Percentiles rank a stretch among this genome's conserved stretches.
These are phyloP conservation scores for Calephelis nemesis DNA, from an alignment of 1,140 invertebrate species.

Conservation along the genomic window DNA sequence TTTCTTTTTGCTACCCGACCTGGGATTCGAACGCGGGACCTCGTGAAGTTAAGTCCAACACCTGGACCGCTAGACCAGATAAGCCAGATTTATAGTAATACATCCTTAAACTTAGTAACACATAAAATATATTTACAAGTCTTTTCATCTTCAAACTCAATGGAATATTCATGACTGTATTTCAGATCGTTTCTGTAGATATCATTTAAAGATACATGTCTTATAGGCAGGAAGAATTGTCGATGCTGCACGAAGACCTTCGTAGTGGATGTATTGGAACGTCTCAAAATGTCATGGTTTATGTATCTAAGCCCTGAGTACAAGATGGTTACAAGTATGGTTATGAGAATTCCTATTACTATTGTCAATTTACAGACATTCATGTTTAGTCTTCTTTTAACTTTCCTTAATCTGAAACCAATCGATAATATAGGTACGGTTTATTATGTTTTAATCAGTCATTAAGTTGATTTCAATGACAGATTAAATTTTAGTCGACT, in stretches of 20 bases:
- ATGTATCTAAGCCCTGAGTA: not conserved
- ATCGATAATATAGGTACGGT: not conserved
- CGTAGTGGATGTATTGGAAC: not conserved
- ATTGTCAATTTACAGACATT: constrained; percentile 30
- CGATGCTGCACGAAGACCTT: not conserved
- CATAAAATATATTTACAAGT: constrained; percentile 1
- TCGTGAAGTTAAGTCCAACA: no score
- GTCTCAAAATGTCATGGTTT: not conserved
- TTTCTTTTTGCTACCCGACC: no score
- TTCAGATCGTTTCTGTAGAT: constrained; percentile 42
- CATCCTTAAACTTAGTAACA: not conserved
- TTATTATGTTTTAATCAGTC: no score
- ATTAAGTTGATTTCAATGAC: no score
- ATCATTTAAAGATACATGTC: constrained; percentile 45
- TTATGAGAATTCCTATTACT: not conserved
- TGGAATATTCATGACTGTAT: constrained; percentile 33
- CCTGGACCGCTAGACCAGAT: no score
- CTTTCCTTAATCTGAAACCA: constrained; percentile 47
- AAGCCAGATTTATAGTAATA: not conserved
- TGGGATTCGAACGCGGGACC: no score
- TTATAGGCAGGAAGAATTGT: constrained; percentile 34
- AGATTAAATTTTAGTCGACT: no score
- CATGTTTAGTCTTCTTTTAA: constrained; percentile 41
- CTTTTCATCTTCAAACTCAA: constrained; percentile 23
- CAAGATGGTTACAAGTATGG: not conserved